Base-by-base conservation (phyloP, 2,888 invertebrate species). In the Laothoe populi region DNA sequence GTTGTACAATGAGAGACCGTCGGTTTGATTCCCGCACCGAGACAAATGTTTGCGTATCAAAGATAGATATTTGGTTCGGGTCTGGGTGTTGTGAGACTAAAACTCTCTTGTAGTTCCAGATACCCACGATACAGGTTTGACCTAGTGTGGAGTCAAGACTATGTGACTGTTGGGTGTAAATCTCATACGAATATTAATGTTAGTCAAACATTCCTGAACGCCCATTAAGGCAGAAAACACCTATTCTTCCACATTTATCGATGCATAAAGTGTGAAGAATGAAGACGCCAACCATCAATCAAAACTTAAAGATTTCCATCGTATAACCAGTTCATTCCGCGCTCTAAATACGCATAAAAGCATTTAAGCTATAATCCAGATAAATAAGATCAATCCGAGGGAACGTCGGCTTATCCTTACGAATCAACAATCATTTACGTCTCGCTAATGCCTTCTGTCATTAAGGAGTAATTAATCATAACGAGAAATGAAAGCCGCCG, bases 381-480 rank as follows among this genome's bases (percentile, higher is more conserved):
- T 53, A 53, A 53, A 53, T 74, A 74, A 71, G 73, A 76, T 74
- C 68, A 74, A 81, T 79, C 77, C 72, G 66, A 62, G 64, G 67
- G 63, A 68, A 67, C 60, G 62, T 61, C 63, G 64, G 68, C 64
- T 64, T 71, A 75, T 68, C 68, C 69, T 74, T 75, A 78, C 75
- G 79, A 87, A 86, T 88, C 84, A 86, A 83, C 82, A 84, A 88
- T 84, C 81, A 88, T 84, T 84, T 86, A 76, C 72, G 77, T 66
- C 38, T 65, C 79, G 78, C 86, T 90, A 92, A 92, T 91, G 92
- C 82, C 70, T 78, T 74, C 62, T 80, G 86, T 83, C 92, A 88
- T 92, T 90, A 92, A 75, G 78, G 66, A 81, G 84, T 82, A 86
- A 92, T 90, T 92, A 91, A 91, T 92, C 90, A 92, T 85, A 79